These are phyloP conservation scores for Perccottus glenii DNA, from an alignment of 2,113 vertebrate genomes.

Conservation along the genomic window DNA sequence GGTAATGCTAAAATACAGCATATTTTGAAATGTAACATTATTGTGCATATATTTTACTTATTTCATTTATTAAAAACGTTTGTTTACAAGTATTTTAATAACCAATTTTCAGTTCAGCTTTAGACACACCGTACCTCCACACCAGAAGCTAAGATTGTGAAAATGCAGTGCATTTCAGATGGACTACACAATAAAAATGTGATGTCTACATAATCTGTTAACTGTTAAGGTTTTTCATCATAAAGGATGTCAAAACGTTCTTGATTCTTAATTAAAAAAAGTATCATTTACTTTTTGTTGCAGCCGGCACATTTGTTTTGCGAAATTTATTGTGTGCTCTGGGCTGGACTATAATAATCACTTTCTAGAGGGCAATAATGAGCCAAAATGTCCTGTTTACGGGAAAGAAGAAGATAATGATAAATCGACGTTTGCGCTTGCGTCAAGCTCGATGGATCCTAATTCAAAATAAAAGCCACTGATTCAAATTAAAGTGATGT, in stretches of 20 bases:
- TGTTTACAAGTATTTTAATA: constrained; percentile 3
- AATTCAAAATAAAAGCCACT: constrained; percentile 6
- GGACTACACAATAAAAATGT: constrained; percentile 7
- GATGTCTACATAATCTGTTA: constrained; percentile 26
- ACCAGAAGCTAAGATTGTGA: constrained; percentile 31
- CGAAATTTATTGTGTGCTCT: no score
- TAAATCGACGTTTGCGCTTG: constrained; percentile 3
- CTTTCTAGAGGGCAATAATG: neutral
- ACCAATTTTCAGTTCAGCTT: constrained; percentile 26
- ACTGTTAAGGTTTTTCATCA: constrained; percentile 46
- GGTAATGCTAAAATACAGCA: neutral
- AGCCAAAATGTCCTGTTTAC: neutral
- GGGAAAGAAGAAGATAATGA: constrained; percentile 4
- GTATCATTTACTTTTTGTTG: no score
- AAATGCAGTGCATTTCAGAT: constrained; percentile 6
- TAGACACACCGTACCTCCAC: constrained; percentile 33
- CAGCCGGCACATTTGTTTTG: no score
- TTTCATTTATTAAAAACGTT: constrained; percentile 4
- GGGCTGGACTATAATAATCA: neutral
- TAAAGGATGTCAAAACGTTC: constrained; percentile 52
- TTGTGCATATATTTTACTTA: neutral
- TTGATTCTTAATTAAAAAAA: constrained; percentile 2
- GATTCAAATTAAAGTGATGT: no score
- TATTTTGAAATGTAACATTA: neutral
- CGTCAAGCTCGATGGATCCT: neutral